phyloP scores from a whole-genome alignment of 2,888 invertebrate species.

The Emmelina monodactyla region DNA sequence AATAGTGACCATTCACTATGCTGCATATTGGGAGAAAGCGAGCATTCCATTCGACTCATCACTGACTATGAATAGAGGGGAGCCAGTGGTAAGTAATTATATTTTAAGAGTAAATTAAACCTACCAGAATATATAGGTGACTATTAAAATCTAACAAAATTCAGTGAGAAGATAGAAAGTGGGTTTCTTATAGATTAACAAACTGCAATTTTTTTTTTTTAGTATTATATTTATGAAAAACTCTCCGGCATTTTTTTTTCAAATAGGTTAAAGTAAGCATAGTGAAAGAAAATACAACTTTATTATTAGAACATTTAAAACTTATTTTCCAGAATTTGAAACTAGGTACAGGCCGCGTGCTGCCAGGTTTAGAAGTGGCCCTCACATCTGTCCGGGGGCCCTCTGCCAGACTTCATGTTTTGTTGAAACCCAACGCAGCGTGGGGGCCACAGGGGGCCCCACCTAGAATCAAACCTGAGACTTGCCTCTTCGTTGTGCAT shows the following conservation, averaged over 20 bases:
- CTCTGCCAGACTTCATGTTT: constrained; percentile 29
- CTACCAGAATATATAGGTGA: too few relatives aligned
- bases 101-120: too few relatives aligned
- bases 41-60: constrained; percentile 50
- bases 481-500: constrained; percentile 36
- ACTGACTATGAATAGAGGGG: constrained; percentile 34
- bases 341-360: constrained; percentile 28
- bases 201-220: too few relatives aligned
- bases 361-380: constrained; percentile 44
- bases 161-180: too few relatives aligned
- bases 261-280: too few relatives aligned
- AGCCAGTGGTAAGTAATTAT: constrained; percentile 29
- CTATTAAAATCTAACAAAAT: too few relatives aligned
- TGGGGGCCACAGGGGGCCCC: constrained; percentile 37
- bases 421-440: constrained; percentile 34
- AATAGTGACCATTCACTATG: constrained; percentile 43
- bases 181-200: too few relatives aligned
- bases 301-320: too few relatives aligned
- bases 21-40: constrained; percentile 47
- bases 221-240: too few relatives aligned
- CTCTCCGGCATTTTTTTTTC: too few relatives aligned
- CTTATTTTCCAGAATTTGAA: constrained; percentile 26
- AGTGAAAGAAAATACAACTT: too few relatives aligned
- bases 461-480: constrained; percentile 35
- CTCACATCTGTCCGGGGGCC: constrained; percentile 36